Evolutionary conservation across 2,888 invertebrate species (phyloP).

Genomic region (Torymus tubicola): DNA sequence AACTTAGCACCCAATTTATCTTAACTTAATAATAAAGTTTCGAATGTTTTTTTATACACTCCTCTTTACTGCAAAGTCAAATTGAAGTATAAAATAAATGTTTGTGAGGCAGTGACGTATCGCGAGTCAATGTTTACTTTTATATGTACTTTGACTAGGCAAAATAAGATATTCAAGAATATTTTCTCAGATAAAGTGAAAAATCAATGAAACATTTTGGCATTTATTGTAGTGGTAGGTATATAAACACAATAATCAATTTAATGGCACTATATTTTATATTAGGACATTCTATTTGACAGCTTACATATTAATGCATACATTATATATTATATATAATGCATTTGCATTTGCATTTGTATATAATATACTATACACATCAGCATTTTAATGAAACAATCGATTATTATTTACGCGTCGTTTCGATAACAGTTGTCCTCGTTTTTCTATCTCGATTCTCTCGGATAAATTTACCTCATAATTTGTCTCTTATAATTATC

Average conservation of each 20-base stretch:
- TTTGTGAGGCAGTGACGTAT: too few relatives aligned
- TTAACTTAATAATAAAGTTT: too few relatives aligned
- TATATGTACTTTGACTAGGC: too few relatives aligned
- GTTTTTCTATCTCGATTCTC: slow-evolving; percentile 45
- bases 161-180: too few relatives aligned
- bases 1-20: too few relatives aligned
- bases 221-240: not conserved
- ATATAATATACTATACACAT: slow-evolving; percentile 68
- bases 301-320: slow-evolving; percentile 72
- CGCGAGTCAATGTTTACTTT: too few relatives aligned
- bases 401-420: slow-evolving; percentile 65
- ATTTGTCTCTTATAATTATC: slow-evolving; percentile 52
- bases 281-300: slow-evolving; percentile 74
- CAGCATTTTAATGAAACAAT: slow-evolving; percentile 69
- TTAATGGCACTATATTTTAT: slow-evolving; percentile 74
- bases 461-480: slow-evolving; percentile 26
- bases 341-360: slow-evolving; percentile 59
- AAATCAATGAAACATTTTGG: not conserved
- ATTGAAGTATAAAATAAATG: too few relatives aligned
- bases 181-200: not conserved
- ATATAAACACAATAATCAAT: slow-evolving; percentile 62
- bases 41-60: too few relatives aligned
- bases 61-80: too few relatives aligned
- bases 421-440: slow-evolving; percentile 59
- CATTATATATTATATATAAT: slow-evolving; percentile 67